phyloP scores from a whole-genome alignment of 1,140 invertebrate genomes.

The Heliconius hewitsoni region DNA sequence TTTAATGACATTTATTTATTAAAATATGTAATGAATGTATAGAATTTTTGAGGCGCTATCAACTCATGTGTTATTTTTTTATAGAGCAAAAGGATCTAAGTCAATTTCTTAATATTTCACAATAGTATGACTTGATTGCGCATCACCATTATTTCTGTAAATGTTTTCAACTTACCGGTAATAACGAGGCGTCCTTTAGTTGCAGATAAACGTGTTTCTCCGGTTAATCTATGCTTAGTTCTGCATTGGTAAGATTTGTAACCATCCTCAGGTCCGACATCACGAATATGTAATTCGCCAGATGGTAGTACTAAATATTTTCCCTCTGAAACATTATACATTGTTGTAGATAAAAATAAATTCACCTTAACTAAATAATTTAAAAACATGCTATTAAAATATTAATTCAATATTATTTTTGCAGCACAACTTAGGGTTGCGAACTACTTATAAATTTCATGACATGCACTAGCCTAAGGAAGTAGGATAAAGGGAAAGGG shows the following conservation, averaged over 20 bases:
- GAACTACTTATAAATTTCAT: constrained; percentile 71
- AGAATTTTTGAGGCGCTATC: constrained; percentile 29
- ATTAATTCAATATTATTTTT: constrained; percentile 34
- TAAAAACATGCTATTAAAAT: constrained; percentile 20
- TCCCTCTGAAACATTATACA: constrained; percentile 85
- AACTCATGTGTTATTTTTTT: constrained; percentile 24
- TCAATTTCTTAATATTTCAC: constrained; percentile 15
- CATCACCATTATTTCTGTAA: constrained; percentile 25
- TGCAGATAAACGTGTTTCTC: constrained; percentile 95
- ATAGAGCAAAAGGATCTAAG: not conserved
- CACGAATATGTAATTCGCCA: constrained; percentile 95
- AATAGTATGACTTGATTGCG: constrained; percentile 52
- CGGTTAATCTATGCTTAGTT: constrained; percentile 95
- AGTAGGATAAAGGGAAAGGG: constrained; percentile 75
- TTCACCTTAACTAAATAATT: constrained; percentile 1
- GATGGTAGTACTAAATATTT: constrained; percentile 96
- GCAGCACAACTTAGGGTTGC: constrained; percentile 68
- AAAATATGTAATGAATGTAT: not conserved
- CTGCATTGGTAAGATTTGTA: constrained; percentile 97
- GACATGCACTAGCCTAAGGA: constrained; percentile 76
- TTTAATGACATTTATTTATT: not conserved
- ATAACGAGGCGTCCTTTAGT: constrained; percentile 96
- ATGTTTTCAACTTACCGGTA: constrained; percentile 88
- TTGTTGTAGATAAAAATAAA: constrained; percentile 27
- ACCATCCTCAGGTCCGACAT: constrained; percentile 95